phyloP scores from a whole-genome alignment of 2,888 invertebrate genomes.

The Sclerodermus sp. region DNA sequence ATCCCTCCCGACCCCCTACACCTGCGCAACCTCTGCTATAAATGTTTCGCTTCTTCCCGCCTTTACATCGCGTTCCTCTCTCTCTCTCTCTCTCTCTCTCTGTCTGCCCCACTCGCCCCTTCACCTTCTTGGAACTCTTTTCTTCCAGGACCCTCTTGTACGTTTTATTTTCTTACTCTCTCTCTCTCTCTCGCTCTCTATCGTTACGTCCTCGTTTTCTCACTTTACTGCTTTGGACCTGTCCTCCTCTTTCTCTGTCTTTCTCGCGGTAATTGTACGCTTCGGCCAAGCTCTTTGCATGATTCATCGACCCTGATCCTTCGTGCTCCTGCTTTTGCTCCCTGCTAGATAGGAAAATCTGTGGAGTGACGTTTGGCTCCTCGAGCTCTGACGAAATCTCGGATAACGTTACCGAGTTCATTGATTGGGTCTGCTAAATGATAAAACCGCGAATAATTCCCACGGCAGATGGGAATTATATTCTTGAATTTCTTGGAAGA shows the following conservation, averaged over 20 bases:
- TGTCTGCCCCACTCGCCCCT: conserved; percentile 10
- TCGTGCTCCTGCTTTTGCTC: no score
- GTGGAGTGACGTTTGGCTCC: no score
- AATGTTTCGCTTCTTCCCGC: no score
- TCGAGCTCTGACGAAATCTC: no score
- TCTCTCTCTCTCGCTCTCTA: not conserved
- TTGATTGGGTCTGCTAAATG: no score
- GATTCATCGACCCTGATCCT: not conserved
- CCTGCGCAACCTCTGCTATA: no score
- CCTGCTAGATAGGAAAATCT: no score
- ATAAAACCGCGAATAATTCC: no score
- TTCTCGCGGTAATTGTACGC: conserved; percentile 19
- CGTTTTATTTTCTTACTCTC: not conserved
- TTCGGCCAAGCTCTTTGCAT: conserved; percentile 5
- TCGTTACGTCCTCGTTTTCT: not conserved
- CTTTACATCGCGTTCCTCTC: conserved; percentile 11
- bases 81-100: conserved; percentile 19
- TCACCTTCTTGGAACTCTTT: conserved; percentile 6
- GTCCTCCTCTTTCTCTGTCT: conserved; percentile 8
- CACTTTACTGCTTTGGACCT: not conserved
- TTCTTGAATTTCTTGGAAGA: no score
- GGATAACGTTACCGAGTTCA: no score
- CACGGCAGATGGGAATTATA: no score
- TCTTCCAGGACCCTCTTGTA: not conserved
- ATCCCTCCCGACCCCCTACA: conserved; percentile 12